Evolutionary conservation across 2,113 vertebrate species (phyloP).

Genomic region (Telmatochromis sp.): DNA sequence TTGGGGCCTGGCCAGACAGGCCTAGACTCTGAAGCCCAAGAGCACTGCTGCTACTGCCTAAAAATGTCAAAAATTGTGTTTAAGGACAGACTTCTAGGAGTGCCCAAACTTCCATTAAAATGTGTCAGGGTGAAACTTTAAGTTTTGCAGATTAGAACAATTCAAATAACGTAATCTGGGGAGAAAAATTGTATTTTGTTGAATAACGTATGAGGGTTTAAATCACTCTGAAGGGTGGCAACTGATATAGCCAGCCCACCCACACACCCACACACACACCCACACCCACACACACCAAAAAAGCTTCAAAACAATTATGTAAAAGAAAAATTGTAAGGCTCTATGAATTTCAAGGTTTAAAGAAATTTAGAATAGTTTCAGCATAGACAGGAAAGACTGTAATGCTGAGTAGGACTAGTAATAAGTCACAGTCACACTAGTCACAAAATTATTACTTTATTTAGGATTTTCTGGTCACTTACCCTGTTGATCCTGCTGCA

Average conservation of each 20-base stretch:
- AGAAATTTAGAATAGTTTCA: neutral
- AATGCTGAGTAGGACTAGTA: neutral
- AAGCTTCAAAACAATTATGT: neutral
- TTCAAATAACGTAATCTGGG: neutral
- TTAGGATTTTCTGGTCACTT: neutral
- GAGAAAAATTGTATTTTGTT: neutral
- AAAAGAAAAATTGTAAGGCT: neutral
- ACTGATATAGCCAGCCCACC: fast-evolving
- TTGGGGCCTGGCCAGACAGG: conserved; percentile 94
- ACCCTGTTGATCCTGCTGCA: conserved; percentile 99
- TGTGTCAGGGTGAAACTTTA: neutral
- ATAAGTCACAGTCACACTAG: neutral
- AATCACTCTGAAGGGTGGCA: neutral
- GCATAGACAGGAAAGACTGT: neutral
- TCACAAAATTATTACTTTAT: neutral
- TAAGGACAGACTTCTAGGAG: neutral
- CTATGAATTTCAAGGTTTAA: neutral
- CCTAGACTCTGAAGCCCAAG: conserved; percentile 93
- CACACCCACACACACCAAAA: neutral
- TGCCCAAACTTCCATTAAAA: neutral
- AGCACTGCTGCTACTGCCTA: conserved; percentile 97
- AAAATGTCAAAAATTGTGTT: conserved; percentile 18
- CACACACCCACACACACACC: fast-evolving
- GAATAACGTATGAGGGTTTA: neutral
- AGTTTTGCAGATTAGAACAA: neutral